Conservation (phyloP, 1,140 invertebrate species). For the Brachionus plicatilis region DNA sequence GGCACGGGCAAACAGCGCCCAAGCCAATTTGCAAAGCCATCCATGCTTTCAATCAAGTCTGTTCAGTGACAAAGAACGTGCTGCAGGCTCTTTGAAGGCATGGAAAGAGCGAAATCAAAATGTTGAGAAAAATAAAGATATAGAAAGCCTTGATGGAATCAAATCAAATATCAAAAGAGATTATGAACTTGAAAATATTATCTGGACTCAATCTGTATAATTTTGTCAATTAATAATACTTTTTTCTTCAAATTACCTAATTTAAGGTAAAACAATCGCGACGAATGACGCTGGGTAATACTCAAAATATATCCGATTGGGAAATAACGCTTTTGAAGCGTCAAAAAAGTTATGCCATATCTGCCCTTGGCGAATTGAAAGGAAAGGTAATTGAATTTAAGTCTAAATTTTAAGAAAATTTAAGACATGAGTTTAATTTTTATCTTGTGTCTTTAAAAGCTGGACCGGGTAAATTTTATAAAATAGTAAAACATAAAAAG, state of each 20-base stretch:
- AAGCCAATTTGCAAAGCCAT: constrained; percentile 49
- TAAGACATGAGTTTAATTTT: neutral
- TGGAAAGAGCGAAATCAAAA: constrained; percentile 35
- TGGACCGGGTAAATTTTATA: neutral
- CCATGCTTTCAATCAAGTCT: constrained; percentile 46
- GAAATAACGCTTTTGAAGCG: constrained; percentile 37
- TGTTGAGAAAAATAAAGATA: neutral
- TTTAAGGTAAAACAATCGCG: constrained; percentile 25
- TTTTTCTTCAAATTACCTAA: neutral
- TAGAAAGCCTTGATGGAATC: constrained; percentile 10
- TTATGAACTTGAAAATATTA: neutral
- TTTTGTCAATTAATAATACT: neutral
- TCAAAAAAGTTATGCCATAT: constrained; percentile 17
- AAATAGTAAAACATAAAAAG: neutral
- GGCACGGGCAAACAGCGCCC: constrained; percentile 48
- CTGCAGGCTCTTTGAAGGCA: constrained; percentile 44
- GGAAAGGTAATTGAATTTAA: constrained; percentile 3
- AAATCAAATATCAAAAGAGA: neutral
- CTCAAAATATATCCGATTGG: constrained; percentile 19
- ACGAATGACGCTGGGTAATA: constrained; percentile 7
- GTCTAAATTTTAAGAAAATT: neutral
- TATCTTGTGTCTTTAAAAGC: neutral
- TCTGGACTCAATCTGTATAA: constrained; percentile 13
- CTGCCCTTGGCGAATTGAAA: constrained; percentile 26
- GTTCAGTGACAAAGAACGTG: constrained; percentile 45